phyloP scores from a whole-genome alignment of 1,140 invertebrate genomes.

The Brachionus sp. region DNA sequence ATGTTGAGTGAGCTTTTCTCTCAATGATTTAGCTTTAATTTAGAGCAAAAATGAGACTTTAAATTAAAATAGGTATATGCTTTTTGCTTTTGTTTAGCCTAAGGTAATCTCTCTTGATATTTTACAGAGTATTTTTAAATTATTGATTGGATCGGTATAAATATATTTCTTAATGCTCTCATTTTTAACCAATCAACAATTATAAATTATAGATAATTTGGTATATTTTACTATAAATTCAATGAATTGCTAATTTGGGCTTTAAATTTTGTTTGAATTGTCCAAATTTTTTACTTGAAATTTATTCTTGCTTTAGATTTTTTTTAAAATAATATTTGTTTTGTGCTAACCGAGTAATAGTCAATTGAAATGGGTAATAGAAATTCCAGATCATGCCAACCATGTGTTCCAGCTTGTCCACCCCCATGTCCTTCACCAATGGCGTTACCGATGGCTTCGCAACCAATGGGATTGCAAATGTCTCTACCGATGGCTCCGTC shows the following conservation, averaged over 20 bases:
- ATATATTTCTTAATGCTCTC: neutral
- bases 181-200: neutral
- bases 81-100: neutral
- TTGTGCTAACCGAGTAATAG: neutral
- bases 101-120: neutral
- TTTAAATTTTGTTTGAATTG: neutral
- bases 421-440: slow-evolving; percentile 20
- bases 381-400: neutral
- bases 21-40: neutral
- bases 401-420: neutral
- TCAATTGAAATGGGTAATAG: slow-evolving; percentile 23
- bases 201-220: neutral
- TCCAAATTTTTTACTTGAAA: neutral
- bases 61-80: neutral
- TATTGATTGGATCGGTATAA: neutral
- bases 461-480: neutral
- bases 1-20: neutral
- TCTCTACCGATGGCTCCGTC: neutral
- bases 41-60: neutral
- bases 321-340: slow-evolving; percentile 12
- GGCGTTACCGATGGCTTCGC: neutral
- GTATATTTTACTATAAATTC: neutral
- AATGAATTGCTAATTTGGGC: neutral
- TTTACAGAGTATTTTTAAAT: neutral
- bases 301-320: neutral